A percentile compares a stretch with the other conserved stretches of the same genome.
These are phyloP conservation scores for Momotus momota DNA, from an alignment of 2,797 vertebrate species.

Conservation along the genomic window DNA sequence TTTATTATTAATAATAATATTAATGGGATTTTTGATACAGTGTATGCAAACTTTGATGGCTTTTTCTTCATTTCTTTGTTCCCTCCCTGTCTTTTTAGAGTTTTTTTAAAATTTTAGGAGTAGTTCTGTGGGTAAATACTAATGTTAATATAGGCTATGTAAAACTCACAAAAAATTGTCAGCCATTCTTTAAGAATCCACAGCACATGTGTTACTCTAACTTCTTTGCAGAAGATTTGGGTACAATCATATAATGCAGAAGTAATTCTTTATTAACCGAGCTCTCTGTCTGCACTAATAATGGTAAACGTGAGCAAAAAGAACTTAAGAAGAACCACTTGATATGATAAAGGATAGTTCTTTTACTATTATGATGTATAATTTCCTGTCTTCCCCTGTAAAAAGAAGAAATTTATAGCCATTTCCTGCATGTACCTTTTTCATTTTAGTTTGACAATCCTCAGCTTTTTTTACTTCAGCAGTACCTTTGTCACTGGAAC, in stretches of 20 bases:
- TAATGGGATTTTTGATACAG: not conserved
- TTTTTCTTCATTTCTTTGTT: not conserved
- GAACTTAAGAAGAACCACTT: constrained; percentile 68
- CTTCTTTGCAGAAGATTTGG: constrained; percentile 47
- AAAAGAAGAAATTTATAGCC: constrained; percentile 71
- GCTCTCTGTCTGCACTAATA: constrained; percentile 55
- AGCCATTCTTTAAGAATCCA: constrained; percentile 23
- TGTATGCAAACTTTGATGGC: not conserved
- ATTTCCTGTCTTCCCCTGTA: constrained; percentile 59
- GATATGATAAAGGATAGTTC: constrained; percentile 70
- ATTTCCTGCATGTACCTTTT: constrained; percentile 59
- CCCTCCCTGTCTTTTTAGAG: not conserved
- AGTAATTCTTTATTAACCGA: constrained; percentile 65
- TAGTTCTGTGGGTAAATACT: not conserved
- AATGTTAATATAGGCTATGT: not conserved
- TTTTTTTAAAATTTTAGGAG: not conserved
- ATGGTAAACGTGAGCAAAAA: constrained; percentile 64
- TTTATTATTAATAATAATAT: constrained; percentile 46
- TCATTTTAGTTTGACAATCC: constrained; percentile 63
- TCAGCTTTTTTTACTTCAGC: constrained; percentile 26
- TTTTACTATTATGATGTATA: constrained; percentile 69
- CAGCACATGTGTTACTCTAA: constrained; percentile 31
- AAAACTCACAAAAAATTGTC: constrained; percentile 29
- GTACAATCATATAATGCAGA: constrained; percentile 51
- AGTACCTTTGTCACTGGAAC: constrained; percentile 23